Percentiles rank a stretch among this genome's conserved stretches.
These are phyloP conservation scores for Uria aalge DNA, from an alignment of 2,113 vertebrate species.

Conservation along the genomic window DNA sequence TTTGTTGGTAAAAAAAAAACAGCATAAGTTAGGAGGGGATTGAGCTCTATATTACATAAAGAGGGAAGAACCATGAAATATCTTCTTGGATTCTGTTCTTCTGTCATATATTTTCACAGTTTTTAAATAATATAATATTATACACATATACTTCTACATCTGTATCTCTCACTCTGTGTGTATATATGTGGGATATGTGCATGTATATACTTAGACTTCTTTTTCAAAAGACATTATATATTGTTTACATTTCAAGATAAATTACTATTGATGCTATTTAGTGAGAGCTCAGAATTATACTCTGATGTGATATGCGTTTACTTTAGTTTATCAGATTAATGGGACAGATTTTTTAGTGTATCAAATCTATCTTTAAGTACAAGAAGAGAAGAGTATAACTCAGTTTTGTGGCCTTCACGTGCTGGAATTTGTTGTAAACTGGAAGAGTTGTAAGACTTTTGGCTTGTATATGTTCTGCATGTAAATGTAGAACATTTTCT, in stretches of 20 bases:
- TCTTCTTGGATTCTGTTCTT: neutral
- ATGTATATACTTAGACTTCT: neutral
- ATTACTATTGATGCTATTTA: neutral
- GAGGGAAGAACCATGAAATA: neutral
- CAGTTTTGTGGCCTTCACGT: neutral
- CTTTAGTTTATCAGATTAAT: neutral
- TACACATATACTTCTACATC: neutral
- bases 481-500: neutral
- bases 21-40: accelerated
- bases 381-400: neutral
- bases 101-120: neutral
- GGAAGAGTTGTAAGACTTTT: neutral
- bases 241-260: neutral
- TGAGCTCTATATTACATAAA: neutral
- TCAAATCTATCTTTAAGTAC: neutral
- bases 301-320: neutral
- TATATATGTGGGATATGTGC: neutral
- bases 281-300: neutral
- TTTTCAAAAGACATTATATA: neutral
- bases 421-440: neutral
- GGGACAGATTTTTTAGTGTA: neutral
- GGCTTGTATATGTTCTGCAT: neutral
- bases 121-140: neutral
- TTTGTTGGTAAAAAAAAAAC: neutral
- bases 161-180: neutral